Conservation (phyloP, 2,797 vertebrate genomes). For the Hyperoplus immaculatus region DNA sequence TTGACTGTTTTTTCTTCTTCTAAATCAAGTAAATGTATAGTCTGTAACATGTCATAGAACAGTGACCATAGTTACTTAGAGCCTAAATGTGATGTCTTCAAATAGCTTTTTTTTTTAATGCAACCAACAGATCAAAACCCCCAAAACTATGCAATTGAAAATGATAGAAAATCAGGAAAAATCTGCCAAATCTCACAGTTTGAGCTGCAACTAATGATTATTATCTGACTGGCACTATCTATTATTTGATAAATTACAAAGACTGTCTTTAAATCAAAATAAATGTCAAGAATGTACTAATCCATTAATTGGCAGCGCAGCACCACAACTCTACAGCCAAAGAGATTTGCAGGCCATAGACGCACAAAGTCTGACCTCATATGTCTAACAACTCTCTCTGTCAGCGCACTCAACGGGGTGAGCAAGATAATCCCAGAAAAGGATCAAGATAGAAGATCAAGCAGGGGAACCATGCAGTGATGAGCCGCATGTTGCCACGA, state of each 20-base stretch:
- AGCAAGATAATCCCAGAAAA: constrained; percentile 57
- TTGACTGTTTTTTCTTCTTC: too few relatives aligned
- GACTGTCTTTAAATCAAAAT: not conserved
- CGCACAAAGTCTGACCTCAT: not conserved
- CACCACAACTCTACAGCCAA: not conserved
- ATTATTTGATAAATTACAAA: not conserved
- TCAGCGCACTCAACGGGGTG: constrained; percentile 11
- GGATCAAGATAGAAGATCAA: constrained; percentile 41
- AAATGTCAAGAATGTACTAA: not conserved
- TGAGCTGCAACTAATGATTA: not conserved
- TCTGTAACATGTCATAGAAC: not conserved
- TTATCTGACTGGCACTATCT: not conserved
- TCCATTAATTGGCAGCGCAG: not conserved
- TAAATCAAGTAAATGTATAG: not conserved
- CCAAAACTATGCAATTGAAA: not conserved
- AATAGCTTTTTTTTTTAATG: not conserved
- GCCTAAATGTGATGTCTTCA: too few relatives aligned
- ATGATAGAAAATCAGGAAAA: not conserved
- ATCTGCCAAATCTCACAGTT: not conserved
- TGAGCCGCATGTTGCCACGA: constrained; percentile 14
- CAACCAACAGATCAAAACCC: not conserved
- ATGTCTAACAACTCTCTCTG: constrained; percentile 38
- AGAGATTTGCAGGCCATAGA: not conserved
- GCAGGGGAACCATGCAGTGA: constrained; percentile 13
- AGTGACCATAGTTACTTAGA: not conserved